Percentiles rank a stretch among this genome's conserved stretches.
These are phyloP conservation scores for Penaeus vannamei DNA, from an alignment of 1,140 invertebrate species.

Conservation along the genomic window DNA sequence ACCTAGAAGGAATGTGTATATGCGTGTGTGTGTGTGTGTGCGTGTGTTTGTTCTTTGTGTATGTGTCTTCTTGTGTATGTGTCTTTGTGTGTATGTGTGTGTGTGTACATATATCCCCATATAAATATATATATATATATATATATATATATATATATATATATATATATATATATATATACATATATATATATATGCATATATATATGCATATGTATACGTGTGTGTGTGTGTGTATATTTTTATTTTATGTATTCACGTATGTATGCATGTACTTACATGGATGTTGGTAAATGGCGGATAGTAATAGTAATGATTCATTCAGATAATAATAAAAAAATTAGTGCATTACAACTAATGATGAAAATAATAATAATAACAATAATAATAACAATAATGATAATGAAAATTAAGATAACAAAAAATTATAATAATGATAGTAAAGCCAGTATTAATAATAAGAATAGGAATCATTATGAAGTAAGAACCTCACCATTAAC, in stretches of 20 bases:
- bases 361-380: too few relatives aligned
- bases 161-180: neutral
- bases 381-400: too few relatives aligned
- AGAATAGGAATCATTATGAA: too few relatives aligned
- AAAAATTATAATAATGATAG: too few relatives aligned
- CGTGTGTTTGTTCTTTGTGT: slow-evolving; percentile 9
- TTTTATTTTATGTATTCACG: neutral
- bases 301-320: too few relatives aligned
- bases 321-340: too few relatives aligned
- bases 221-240: neutral
- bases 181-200: neutral
- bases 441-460: too few relatives aligned
- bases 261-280: neutral
- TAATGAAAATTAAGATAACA: too few relatives aligned
- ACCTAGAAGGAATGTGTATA: too few relatives aligned
- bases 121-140: slow-evolving; percentile 19
- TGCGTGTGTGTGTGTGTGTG: neutral
- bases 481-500: too few relatives aligned
- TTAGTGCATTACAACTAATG: too few relatives aligned
- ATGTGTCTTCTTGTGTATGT: slow-evolving; percentile 12
- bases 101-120: slow-evolving; percentile 15
- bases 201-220: neutral
- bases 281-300: too few relatives aligned
- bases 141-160: slow-evolving; percentile 13
- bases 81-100: slow-evolving; percentile 23